Evolutionary conservation across 1,140 invertebrate species (phyloP), one percentile per base, ranked within the genome.

Genomic region (Lineus longissimus): DNA sequence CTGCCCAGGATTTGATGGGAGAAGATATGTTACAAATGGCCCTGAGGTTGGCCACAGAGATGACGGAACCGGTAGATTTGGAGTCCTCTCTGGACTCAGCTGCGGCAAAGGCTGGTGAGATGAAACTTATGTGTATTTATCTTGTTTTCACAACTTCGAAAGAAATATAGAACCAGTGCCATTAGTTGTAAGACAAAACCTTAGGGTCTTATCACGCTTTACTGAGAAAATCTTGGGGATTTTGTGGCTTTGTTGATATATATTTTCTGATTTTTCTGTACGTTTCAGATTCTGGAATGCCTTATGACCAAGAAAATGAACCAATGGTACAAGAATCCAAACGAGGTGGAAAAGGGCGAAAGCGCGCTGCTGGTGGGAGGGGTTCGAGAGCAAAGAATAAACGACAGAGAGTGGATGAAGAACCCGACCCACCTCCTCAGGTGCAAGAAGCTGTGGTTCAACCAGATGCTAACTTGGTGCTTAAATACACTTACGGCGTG

Each of bases 21-120:
- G 91, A 93, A 64, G 91, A 94, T 74, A 89, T 93, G 84, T 79
- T 94, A 0, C 90, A 93, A 81, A 92, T 93, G 86, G 91, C 91
- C 6, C 76, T 93, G 1, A 90, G 92, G 80, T 92, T 93, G 89
- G 91, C 91, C 25, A 90, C 75, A 88, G 90, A 92, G 87, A 87
- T 91, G 65, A 88, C 91, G 17, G 59, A 88, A 87, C 27, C 89
- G 88, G 36, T 79, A 61, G 79, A 81, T 67, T 61, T 81, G 4
- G 79, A 79, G 59, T 64, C 64, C 19, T 73, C 74, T 11, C 64
- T 79, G 19, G 70, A 73, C 31, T 71, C 75, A 25, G 81, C 55
- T 2, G 45, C 58, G 51, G 47, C 54, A 27, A 65, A 68, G 33
- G 45, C 66, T 41, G 66, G 72, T 61, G 63, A 65, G 41, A 57